A percentile compares a stretch with the other conserved stretches of the same genome.
Evolutionary conservation across 2,113 vertebrate species (phyloP).

Genomic region (Indicator maculatus): DNA sequence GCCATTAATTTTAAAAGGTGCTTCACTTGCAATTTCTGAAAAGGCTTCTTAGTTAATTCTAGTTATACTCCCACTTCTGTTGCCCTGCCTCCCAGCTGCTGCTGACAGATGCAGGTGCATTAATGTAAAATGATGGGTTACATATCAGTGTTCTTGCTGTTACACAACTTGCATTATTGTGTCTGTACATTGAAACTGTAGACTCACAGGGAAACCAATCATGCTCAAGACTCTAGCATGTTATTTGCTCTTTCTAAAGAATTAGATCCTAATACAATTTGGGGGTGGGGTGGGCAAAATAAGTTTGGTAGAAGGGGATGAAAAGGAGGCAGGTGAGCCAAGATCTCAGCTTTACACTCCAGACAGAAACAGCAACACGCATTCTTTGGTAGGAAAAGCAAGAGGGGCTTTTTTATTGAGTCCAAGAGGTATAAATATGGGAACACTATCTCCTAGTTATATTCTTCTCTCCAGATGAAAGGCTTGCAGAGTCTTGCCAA

Average conservation of each 20-base stretch:
- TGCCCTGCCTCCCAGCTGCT: background rate
- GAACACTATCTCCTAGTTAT: background rate
- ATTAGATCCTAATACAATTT: background rate
- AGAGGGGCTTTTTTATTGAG: background rate
- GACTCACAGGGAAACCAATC: background rate
- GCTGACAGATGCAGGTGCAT: background rate
- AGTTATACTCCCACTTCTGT: background rate
- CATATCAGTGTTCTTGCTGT: background rate
- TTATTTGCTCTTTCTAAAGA: background rate
- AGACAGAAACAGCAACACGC: background rate
- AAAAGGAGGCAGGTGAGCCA: background rate
- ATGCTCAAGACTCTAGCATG: background rate
- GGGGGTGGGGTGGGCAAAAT: background rate
- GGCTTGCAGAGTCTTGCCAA: background rate
- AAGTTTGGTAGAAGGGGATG: background rate
- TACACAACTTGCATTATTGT: fast-evolving
- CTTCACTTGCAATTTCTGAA: background rate
- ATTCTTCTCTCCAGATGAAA: background rate
- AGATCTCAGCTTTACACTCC: background rate
- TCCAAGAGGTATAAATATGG: background rate
- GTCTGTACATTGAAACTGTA: background rate
- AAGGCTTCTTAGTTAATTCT: background rate
- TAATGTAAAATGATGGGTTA: background rate
- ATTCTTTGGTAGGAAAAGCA: background rate
- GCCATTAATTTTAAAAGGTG: background rate